These are phyloP conservation scores for Pseudorhombus dupliciocellatus DNA, from an alignment of 2,113 vertebrate species.

Conservation along the genomic window DNA sequence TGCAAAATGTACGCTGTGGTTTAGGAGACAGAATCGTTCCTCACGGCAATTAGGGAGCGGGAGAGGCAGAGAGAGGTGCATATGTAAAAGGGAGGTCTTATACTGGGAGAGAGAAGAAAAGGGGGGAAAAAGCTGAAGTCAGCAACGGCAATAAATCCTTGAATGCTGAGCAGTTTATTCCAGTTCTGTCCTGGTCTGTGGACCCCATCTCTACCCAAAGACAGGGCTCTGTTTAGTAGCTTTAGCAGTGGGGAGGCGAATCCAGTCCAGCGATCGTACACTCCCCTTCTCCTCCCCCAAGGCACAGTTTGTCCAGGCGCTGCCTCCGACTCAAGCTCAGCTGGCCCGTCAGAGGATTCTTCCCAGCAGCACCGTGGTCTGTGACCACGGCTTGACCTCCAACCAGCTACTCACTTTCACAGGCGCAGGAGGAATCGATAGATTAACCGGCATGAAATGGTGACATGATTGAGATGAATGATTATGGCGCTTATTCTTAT, in stretches of 20 bases:
- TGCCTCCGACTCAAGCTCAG: conserved; percentile 43
- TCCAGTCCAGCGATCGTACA: conserved; percentile 46
- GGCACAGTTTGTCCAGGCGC: conserved; percentile 56
- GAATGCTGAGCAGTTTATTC: conserved; percentile 63
- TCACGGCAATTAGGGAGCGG: conserved; percentile 70
- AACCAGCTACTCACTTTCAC: conserved; percentile 55
- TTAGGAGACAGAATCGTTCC: conserved; percentile 62
- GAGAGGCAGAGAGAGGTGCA: conserved; percentile 55
- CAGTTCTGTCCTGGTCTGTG: conserved; percentile 60
- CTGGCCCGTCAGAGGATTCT: conserved; percentile 59
- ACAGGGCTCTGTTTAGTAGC: conserved; percentile 71
- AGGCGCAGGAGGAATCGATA: conserved; percentile 63
- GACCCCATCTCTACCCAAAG: conserved; percentile 57
- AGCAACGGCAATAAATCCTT: conserved; percentile 74
- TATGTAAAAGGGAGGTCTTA: conserved; percentile 67
- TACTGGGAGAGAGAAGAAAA: conserved; percentile 56
- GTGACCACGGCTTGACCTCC: conserved; percentile 74
- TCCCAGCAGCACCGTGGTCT: conserved; percentile 52
- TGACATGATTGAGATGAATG: conserved; percentile 69
- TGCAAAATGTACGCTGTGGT: conserved; percentile 60
- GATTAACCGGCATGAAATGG: conserved; percentile 68
- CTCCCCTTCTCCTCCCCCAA: conserved; percentile 17
- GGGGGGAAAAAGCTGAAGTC: conserved; percentile 71
- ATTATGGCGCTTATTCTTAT: conserved; percentile 69
- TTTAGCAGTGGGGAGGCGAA: conserved; percentile 68